Base-by-base conservation (phyloP, 2,888 invertebrate genomes). In the Heliconius cydno region DNA sequence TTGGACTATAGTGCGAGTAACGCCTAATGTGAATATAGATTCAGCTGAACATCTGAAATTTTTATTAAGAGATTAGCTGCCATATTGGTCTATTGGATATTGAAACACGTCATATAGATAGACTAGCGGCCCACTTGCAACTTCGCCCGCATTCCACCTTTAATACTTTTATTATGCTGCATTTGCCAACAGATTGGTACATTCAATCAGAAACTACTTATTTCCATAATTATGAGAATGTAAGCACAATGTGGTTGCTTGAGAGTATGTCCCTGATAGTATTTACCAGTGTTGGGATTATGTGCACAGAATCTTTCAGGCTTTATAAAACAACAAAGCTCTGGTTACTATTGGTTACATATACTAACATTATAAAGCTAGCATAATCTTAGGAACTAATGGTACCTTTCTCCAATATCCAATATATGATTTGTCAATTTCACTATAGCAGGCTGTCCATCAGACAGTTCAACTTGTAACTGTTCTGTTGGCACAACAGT, bases 331-430 rank as follows among this genome's bases (percentile, higher is more conserved):
- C 19, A 52, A 22, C 22, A 2, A 52, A 52, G 7, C 2, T 52
- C 22, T 12, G 41, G 3, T 12, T 52, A 9, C 22, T 52, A 22
- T 12, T 41, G 6, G 41, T 9, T 41, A 34, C 34, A 34, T 34
- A 34, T 34, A 34, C 34, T 34, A 52, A 52, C 63, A 25, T 60
- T 60, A n/a, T n/a, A n/a, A 60, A 13, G 22, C 22, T 52, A 63
- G 25, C 25, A n/a, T 63, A n/a, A n/a, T n/a, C 25, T 63, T 63
- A 63, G 25, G 13, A 25, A 25, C 12, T 0, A 63, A 63, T 63
- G 13, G 1, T 66, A 93, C 94, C 91, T 90, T 3, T 94, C 93
- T 19, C 90, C 91, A 57, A 93, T 90, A 30, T 84, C 86, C 68
- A 92, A 77, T n/a, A 94, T 87, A 9, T 88, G 85, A 1, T 85